Evolutionary conservation across 2,888 invertebrate genomes (phyloP), one percentile per base, ranked within the genome.

Genomic region (Drosophila quinaria): DNA sequence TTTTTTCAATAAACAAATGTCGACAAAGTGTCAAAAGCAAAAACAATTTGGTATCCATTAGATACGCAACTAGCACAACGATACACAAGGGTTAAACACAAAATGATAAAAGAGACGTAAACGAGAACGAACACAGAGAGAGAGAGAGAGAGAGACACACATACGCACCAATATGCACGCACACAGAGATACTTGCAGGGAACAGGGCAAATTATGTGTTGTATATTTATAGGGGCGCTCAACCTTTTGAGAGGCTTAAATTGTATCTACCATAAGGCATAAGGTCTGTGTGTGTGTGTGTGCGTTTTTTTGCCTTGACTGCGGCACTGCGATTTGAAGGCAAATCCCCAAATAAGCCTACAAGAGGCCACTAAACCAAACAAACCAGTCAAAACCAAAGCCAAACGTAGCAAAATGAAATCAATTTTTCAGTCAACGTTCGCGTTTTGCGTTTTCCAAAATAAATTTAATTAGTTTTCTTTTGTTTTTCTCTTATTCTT

Each of bases 321-420:
- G 60, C 60, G 66, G 70, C 75, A 35, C 50, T 63, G 86, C 77
- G 86, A 82, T 87, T 84, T 87, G 78, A 87, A 78, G 81, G 70
- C 74, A 82, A 87, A 87, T 80, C 86, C 82, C 61, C 58, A 87
- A 80, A 87, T 84, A 84, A 87, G 88, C 88, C 86, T 67, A 67
- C 74, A 69, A 66, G 82, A 79, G 85, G 87, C 83, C 70, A 83
- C 76, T 65, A 63, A 70, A 77, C 62, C 60, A 70, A 76, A 63
- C 55, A 71, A 65, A 56, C 35, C 65, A 52, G 51, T 29, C 37
- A 17, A 59, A 67, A 60, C 33, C 52, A 62, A 64, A 55, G 29
- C 41, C 58, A 59, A 46, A 61, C 61, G 51, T 56, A 69, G 66
- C 69, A 22, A 58, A 78, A 77, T 69, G 79, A 84, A 75, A 78